Conservation (phyloP, 1,140 invertebrate genomes). For the Trichomalopsis sarcophagae region DNA sequence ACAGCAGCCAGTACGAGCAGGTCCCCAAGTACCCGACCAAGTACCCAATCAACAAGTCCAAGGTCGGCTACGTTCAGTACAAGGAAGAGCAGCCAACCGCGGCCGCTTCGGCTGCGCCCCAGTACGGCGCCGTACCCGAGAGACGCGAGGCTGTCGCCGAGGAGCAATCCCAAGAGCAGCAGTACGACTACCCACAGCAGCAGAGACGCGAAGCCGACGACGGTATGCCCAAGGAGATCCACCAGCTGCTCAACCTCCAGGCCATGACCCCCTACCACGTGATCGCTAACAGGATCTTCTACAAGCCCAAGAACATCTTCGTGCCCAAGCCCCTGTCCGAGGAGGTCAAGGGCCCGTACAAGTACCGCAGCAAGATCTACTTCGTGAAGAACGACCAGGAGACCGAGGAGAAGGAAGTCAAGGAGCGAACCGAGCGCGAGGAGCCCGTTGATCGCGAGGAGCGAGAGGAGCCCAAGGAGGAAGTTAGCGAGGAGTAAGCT, state of each 20-base stretch:
- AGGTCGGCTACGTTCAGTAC: slow-evolving; percentile 56
- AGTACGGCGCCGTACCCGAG: slow-evolving; percentile 47
- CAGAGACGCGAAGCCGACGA: slow-evolving; percentile 44
- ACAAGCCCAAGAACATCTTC: slow-evolving; percentile 66
- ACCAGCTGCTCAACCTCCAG: slow-evolving; percentile 67
- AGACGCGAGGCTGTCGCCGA: neutral
- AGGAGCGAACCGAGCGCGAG: slow-evolving; percentile 3
- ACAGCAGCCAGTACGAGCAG: slow-evolving; percentile 16
- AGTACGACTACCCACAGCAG: neutral
- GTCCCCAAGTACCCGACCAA: neutral
- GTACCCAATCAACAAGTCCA: slow-evolving; percentile 11
- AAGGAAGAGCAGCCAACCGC: slow-evolving; percentile 52
- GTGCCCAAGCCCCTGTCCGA: slow-evolving; percentile 65
- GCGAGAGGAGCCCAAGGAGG: slow-evolving; percentile 2
- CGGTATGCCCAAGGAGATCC: slow-evolving; percentile 66
- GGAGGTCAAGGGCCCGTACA: slow-evolving; percentile 60
- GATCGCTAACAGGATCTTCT: slow-evolving; percentile 68
- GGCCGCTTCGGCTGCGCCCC: slow-evolving; percentile 21
- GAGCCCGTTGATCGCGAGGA: slow-evolving; percentile 25
- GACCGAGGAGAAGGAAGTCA: neutral
- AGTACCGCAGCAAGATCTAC: slow-evolving; percentile 67
- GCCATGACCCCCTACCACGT: slow-evolving; percentile 70
- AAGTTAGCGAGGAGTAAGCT: neutral
- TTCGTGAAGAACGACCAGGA: slow-evolving; percentile 46
- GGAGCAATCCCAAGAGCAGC: slow-evolving; percentile 36